phyloP scores from a whole-genome alignment of 2,113 vertebrate genomes.

The Equus quagga region DNA sequence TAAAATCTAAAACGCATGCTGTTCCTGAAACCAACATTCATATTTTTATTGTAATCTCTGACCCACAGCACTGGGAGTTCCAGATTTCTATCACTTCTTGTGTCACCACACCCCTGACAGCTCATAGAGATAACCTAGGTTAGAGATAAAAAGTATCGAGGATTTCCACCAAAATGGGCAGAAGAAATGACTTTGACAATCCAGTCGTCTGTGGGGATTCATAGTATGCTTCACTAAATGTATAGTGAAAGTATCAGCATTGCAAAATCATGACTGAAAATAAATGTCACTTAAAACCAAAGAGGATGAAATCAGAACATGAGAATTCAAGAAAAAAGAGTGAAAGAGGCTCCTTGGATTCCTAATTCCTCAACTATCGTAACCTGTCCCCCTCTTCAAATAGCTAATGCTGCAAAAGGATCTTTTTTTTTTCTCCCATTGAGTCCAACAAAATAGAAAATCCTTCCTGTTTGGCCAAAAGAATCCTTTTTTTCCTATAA shows the following conservation, averaged over 20 bases:
- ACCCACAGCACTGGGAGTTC: conserved; percentile 74
- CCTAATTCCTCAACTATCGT: neutral
- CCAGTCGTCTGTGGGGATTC: neutral
- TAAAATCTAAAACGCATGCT: conserved; percentile 68
- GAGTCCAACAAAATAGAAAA: conserved; percentile 44
- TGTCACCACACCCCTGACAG: conserved; percentile 60
- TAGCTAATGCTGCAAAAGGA: neutral
- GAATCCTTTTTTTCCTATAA: neutral
- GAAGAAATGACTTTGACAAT: neutral
- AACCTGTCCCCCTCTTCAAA: neutral
- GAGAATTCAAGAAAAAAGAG: conserved; percentile 24
- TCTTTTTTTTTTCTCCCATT: neutral
- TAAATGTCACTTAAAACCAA: neutral
- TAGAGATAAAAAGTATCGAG: neutral
- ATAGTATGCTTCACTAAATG: neutral
- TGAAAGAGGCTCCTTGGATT: neutral
- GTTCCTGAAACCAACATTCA: conserved; percentile 62
- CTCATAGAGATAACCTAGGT: conserved; percentile 29
- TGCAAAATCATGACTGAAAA: conserved; percentile 41
- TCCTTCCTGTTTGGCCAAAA: neutral
- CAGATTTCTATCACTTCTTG: conserved; percentile 39
- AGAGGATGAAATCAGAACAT: neutral
- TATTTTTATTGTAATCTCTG: conserved; percentile 80
- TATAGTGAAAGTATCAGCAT: neutral
- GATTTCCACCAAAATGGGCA: neutral